phyloP scores from a whole-genome alignment of 2,888 invertebrate genomes.

The Notodonta ziczac region DNA sequence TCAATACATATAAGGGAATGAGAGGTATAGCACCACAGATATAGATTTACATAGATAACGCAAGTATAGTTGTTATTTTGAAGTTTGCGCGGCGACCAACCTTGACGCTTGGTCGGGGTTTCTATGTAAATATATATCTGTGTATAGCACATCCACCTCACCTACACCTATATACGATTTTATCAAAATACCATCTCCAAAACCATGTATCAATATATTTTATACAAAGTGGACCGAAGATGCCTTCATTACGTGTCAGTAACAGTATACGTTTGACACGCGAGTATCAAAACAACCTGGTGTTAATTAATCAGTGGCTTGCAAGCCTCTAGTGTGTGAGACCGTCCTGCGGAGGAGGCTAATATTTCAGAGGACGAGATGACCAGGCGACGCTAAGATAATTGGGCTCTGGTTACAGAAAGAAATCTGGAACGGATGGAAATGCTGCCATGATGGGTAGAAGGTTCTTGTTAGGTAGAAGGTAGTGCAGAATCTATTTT shows the following conservation, averaged over 20 bases:
- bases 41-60: too few relatives aligned
- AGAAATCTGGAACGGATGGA: slow-evolving; percentile 44
- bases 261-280: slow-evolving; percentile 70
- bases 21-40: too few relatives aligned
- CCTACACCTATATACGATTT: too few relatives aligned
- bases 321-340: slow-evolving; percentile 48
- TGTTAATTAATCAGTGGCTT: slow-evolving; percentile 66
- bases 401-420: slow-evolving; percentile 68
- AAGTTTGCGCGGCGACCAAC: too few relatives aligned
- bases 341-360: slow-evolving; percentile 50
- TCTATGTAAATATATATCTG: too few relatives aligned
- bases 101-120: too few relatives aligned
- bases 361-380: slow-evolving; percentile 68
- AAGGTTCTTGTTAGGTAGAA: too few relatives aligned
- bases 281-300: slow-evolving; percentile 65
- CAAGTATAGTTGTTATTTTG: too few relatives aligned
- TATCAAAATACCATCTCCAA: background rate
- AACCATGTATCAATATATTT: background rate
- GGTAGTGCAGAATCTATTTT: too few relatives aligned
- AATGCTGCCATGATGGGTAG: slow-evolving; percentile 15
- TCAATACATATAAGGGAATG: too few relatives aligned
- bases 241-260: slow-evolving; percentile 63
- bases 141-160: too few relatives aligned
- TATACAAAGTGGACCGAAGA: slow-evolving; percentile 31
- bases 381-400: slow-evolving; percentile 61